Conservation (phyloP, 2,888 invertebrate species). For the Nomada flava region DNA sequence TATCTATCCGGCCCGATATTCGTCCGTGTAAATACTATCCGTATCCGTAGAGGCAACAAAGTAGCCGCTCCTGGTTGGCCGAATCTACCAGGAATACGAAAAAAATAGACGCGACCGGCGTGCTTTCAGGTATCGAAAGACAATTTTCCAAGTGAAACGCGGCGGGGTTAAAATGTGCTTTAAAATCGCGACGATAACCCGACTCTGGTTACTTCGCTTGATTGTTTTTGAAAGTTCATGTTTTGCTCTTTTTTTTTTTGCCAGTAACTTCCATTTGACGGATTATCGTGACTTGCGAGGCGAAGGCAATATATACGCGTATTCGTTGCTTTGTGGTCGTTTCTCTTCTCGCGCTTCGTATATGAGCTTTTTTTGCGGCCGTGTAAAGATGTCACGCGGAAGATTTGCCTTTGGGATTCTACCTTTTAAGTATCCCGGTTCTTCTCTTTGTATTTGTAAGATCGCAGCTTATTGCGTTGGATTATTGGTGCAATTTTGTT, state of each 20-base stretch:
- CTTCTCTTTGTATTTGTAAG: background rate
- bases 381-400: background rate
- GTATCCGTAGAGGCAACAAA: constrained; percentile 60
- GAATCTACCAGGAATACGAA: constrained; percentile 38
- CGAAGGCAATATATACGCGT: background rate
- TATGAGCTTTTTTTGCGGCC: background rate
- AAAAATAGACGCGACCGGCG: constrained; percentile 10
- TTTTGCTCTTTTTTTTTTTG: too few species aligned
- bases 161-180: background rate
- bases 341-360: background rate
- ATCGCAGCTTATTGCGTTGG: background rate
- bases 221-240: background rate
- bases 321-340: background rate
- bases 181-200: background rate
- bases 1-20: constrained; percentile 71
- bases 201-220: background rate
- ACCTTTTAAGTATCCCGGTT: background rate
- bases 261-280: background rate
- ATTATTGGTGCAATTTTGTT: background rate
- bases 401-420: background rate
- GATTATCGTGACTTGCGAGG: background rate
- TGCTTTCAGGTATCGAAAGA: constrained; percentile 21
- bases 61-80: constrained; percentile 53
- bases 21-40: constrained; percentile 68
- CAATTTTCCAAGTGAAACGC: constrained; percentile 24